Percentiles rank a stretch among this genome's conserved stretches.
Conservation (phyloP, 2,113 vertebrate species). For the Hypomesus transpacificus region DNA sequence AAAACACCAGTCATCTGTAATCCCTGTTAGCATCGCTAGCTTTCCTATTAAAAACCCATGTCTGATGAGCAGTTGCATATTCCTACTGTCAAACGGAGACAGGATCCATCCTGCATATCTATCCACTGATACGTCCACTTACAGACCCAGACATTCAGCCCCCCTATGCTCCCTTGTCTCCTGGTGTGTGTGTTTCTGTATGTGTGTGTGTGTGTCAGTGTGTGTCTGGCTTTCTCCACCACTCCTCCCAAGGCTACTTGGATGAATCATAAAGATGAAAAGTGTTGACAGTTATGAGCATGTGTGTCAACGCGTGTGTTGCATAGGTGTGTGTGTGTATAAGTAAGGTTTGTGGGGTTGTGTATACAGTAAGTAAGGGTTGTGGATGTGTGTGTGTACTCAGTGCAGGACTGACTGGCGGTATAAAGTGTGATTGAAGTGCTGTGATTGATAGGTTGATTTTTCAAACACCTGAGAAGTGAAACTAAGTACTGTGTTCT, state of each 20-base stretch:
- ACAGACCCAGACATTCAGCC: too few relatives aligned
- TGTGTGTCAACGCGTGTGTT: neutral
- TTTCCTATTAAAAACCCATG: too few relatives aligned
- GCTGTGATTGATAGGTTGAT: constrained; percentile 59
- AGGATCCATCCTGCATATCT: too few relatives aligned
- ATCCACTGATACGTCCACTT: too few relatives aligned
- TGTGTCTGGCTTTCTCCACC: too few relatives aligned
- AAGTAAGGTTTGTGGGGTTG: neutral
- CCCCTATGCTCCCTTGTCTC: too few relatives aligned
- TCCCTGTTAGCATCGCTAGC: too few relatives aligned
- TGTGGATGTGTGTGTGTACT: constrained; percentile 11
- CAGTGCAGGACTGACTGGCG: constrained; percentile 37
- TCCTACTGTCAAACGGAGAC: too few relatives aligned
- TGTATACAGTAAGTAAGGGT: neutral
- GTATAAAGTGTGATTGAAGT: constrained; percentile 50
- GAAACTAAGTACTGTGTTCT: constrained; percentile 37
- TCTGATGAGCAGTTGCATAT: too few relatives aligned
- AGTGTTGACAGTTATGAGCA: constrained; percentile 1
- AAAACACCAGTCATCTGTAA: neutral
- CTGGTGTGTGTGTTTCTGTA: constrained; percentile 6
- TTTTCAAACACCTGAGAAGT: constrained; percentile 53
- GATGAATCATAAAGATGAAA: too few relatives aligned
- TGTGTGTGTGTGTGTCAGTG: constrained; percentile 30
- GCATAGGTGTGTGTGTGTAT: neutral
- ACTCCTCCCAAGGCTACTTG: too few relatives aligned